These are phyloP conservation scores for Heliangelus exortis DNA, from an alignment of 2,797 vertebrate genomes.

Conservation along the genomic window DNA sequence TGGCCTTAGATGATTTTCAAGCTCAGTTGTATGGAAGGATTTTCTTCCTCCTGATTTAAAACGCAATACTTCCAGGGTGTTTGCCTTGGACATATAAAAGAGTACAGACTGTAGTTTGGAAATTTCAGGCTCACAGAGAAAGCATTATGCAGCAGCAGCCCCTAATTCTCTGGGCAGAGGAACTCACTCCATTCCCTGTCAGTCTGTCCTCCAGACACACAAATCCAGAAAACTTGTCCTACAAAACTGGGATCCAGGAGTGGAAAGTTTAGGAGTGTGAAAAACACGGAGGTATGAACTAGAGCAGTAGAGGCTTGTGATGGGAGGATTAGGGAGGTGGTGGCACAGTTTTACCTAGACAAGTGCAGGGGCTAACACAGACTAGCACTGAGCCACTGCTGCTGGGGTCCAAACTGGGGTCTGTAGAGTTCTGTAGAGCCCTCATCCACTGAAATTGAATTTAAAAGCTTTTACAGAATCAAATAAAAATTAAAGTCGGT, in stretches of 20 bases:
- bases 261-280: not conserved
- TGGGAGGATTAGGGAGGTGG: too few species aligned
- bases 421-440: not conserved
- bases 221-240: not conserved
- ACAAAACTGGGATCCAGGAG: not conserved
- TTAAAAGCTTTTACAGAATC: not conserved
- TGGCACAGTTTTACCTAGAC: not conserved
- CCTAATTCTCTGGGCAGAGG: not conserved
- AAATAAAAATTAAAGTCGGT: not conserved
- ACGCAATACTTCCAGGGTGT: not conserved
- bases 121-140: not conserved
- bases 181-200: rapidly evolving
- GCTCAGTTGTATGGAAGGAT: too few species aligned
- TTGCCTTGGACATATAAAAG: rapidly evolving
- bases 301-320: not conserved
- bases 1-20: not conserved
- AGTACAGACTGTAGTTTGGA: not conserved
- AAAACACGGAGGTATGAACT: rapidly evolving
- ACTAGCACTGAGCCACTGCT: not conserved
- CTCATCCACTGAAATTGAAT: not conserved
- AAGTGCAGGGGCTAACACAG: not conserved
- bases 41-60: not conserved
- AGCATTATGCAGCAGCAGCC: not conserved
- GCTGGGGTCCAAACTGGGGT: not conserved
- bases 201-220: not conserved